Evolutionary conservation across 2,888 invertebrate species (phyloP), one percentile per base, ranked within the genome.

Genomic region (Acronicta psi): DNA sequence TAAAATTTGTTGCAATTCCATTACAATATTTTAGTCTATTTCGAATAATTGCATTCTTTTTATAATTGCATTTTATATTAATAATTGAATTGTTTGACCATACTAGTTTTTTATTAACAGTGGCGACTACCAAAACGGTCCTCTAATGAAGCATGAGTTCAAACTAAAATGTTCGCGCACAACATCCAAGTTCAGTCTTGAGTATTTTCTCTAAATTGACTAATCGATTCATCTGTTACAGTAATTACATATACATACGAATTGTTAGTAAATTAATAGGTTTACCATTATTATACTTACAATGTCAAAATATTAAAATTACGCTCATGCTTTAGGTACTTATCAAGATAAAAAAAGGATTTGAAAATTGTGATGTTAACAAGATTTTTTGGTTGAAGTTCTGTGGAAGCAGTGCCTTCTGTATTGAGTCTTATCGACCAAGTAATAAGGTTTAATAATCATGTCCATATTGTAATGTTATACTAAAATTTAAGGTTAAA

Each of bases 201-300:
- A 87, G 82, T 87, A 87, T 87, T 85, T 86, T 81, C 75, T 79
- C 85, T 91, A 91, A 92, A 92, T 92, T 91, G 92, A 92, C 92
- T 87, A 88, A 86, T 85, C 79, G 78, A 85, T 86, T 84, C 85
- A 87, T 83, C 79, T 78, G 74, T 79, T 77, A 79, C 59, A 75
- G 55, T 69, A 68, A 73, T 71, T 70, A 68, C 63, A 75, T 68
- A 54, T 52, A 63, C 58, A 63, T 51, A 57, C 46, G 34, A 55
- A 20, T 38, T 37, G 34, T 25, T 37, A 51, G 37, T 2, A 63
- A 57, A 64, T 8, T n/a, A 54, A 44, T 36, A 25, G 58, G 41
- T 38, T 40, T 17, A 58, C 37, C n/a, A 16, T 34, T 4, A 20
- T 20, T 20, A 41, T 25, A 36, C 36, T 43, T 16, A 40, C 3